Percentiles rank a stretch among this genome's conserved stretches.
These are phyloP conservation scores for Diabrotica virgifera DNA, from an alignment of 1,140 invertebrate genomes.

Conservation along the genomic window DNA sequence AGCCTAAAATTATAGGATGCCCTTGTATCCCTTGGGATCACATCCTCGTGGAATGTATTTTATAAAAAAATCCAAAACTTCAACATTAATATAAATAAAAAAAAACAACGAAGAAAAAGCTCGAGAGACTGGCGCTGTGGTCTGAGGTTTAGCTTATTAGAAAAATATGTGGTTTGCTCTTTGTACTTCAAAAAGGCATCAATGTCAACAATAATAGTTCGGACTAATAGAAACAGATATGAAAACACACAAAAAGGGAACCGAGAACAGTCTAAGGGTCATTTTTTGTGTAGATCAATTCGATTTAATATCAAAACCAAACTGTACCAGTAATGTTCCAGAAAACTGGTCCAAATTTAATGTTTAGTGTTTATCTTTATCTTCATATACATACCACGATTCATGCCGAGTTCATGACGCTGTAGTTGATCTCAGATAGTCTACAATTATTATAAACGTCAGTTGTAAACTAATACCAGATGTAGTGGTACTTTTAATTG, in stretches of 20 bases:
- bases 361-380: too few relatives aligned
- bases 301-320: too few relatives aligned
- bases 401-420: too few relatives aligned
- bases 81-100: constrained; percentile 34
- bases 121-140: constrained; percentile 37
- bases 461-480: too few relatives aligned
- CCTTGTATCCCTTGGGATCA: constrained; percentile 49
- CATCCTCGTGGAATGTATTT: constrained; percentile 47
- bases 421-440: too few relatives aligned
- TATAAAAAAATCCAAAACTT: constrained; percentile 29
- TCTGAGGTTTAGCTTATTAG: constrained; percentile 30
- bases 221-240: neutral
- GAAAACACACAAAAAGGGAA: neutral
- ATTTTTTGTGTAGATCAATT: too few relatives aligned
- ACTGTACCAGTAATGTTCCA: too few relatives aligned
- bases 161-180: constrained; percentile 40
- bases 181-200: constrained; percentile 49
- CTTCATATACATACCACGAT: too few relatives aligned
- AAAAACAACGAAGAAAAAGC: constrained; percentile 22
- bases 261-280: neutral
- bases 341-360: too few relatives aligned
- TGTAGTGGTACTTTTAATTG: too few relatives aligned
- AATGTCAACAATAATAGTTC: constrained; percentile 38
- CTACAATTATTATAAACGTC: too few relatives aligned
- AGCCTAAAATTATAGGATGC: constrained; percentile 44